These are phyloP conservation scores for Arbacia lixula DNA, from an alignment of 53 echinoderm and acorn worm species.

Conservation along the genomic window DNA sequence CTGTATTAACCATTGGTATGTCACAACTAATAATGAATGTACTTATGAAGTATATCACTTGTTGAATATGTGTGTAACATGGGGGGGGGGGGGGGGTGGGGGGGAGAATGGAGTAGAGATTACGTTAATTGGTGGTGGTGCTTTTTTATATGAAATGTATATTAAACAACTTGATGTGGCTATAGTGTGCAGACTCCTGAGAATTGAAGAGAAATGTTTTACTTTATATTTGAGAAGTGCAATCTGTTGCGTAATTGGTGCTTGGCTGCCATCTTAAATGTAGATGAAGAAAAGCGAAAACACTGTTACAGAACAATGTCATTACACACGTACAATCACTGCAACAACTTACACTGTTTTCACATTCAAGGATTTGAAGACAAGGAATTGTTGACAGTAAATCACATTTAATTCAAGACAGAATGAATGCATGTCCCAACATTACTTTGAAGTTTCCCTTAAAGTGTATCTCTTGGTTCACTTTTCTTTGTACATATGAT, in stretches of 20 bases:
- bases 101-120: not conserved
- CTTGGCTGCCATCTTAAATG: slow-evolving; percentile 14
- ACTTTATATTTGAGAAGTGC: slow-evolving; percentile 43
- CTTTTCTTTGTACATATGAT: no score
- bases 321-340: no score
- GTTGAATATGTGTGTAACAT: not conserved
- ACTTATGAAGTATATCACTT: slow-evolving; percentile 23
- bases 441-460: no score
- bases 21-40: slow-evolving; percentile 2
- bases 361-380: no score
- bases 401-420: no score
- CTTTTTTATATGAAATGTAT: slow-evolving; percentile 39
- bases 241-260: slow-evolving; percentile 33
- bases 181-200: slow-evolving; percentile 15
- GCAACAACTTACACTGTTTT: no score
- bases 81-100: not conserved
- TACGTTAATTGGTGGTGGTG: slow-evolving; percentile 7
- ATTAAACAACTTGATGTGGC: slow-evolving; percentile 33
- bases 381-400: no score
- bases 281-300: not conserved
- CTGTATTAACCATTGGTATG: not conserved
- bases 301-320: no score
- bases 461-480: no score
- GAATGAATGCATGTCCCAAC: no score
- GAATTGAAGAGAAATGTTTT: slow-evolving; percentile 11